A percentile compares a stretch with the other conserved stretches of the same genome.
These are phyloP conservation scores for Atlantisia rogersi DNA, from an alignment of 2,113 vertebrate species.

Conservation along the genomic window DNA sequence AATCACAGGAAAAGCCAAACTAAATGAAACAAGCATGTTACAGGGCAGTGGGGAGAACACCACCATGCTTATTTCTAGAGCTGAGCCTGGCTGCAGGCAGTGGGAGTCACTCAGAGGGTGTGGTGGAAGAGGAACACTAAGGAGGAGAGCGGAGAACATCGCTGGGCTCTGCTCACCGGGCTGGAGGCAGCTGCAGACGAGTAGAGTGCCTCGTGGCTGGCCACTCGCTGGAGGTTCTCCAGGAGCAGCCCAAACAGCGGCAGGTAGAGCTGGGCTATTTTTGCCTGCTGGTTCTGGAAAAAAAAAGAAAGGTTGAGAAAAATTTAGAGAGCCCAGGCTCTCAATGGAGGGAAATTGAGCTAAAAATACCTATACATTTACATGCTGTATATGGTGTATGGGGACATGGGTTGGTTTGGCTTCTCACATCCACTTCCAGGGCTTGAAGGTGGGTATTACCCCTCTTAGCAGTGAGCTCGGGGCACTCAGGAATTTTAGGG, in stretches of 20 bases:
- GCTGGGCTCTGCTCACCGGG: slow-evolving; percentile 72
- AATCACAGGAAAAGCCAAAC: background rate
- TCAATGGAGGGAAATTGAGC: background rate
- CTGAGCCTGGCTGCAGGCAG: background rate
- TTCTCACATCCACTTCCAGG: background rate
- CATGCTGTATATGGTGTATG: background rate
- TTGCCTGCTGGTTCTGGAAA: slow-evolving; percentile 91
- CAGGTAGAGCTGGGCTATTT: slow-evolving; percentile 92
- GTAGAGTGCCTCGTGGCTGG: slow-evolving; percentile 64
- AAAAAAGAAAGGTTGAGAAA: background rate
- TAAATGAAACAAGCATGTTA: background rate
- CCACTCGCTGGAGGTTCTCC: slow-evolving; percentile 89
- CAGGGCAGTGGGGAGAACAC: background rate
- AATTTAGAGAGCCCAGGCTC: background rate
- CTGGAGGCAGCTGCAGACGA: slow-evolving; percentile 61
- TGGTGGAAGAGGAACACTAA: accelerated
- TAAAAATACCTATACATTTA: background rate
- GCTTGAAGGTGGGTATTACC: background rate
- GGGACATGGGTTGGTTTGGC: background rate
- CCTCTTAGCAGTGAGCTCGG: background rate
- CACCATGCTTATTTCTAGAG: background rate
- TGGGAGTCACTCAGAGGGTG: accelerated
- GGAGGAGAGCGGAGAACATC: background rate
- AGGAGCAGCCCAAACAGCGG: slow-evolving; percentile 90
- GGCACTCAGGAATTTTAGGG: background rate